These are phyloP conservation scores for Pseudomugil tenellus DNA, from an alignment of 2,797 vertebrate species.

Conservation along the genomic window DNA sequence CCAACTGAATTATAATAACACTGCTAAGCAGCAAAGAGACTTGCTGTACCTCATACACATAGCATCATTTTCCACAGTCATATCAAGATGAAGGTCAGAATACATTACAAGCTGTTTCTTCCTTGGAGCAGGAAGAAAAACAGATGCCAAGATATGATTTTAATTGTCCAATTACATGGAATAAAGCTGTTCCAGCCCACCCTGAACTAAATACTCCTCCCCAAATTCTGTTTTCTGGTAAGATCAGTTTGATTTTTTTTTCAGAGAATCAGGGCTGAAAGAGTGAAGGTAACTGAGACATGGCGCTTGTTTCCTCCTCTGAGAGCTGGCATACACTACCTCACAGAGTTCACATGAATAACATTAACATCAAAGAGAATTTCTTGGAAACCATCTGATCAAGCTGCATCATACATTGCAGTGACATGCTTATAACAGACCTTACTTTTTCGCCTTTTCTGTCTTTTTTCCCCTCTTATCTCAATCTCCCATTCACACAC, in stretches of 20 bases:
- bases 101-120: slow-evolving; percentile 42
- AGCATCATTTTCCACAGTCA: slow-evolving; percentile 52
- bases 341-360: slow-evolving; percentile 77
- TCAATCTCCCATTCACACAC: slow-evolving; percentile 4
- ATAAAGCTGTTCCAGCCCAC: slow-evolving; percentile 59
- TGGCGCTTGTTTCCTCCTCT: slow-evolving; percentile 63
- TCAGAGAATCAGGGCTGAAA: slow-evolving; percentile 59
- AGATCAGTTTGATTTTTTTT: slow-evolving; percentile 44
- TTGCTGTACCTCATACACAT: slow-evolving; percentile 38
- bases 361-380: slow-evolving; percentile 80
- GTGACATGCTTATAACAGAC: slow-evolving; percentile 68
- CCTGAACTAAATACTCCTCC: slow-evolving; percentile 62
- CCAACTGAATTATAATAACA: slow-evolving; percentile 71
- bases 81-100: slow-evolving; percentile 58
- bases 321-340: slow-evolving; percentile 67
- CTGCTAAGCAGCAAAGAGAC: slow-evolving; percentile 64
- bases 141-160: slow-evolving; percentile 70
- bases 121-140: slow-evolving; percentile 41
- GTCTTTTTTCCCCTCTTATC: slow-evolving; percentile 11
- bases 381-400: slow-evolving; percentile 81
- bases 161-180: slow-evolving; percentile 77
- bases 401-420: slow-evolving; percentile 73
- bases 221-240: slow-evolving; percentile 45
- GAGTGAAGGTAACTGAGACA: slow-evolving; percentile 68
- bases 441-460: slow-evolving; percentile 10